phyloP scores from a whole-genome alignment of 2,888 invertebrate genomes.

The Macropis europaea region DNA sequence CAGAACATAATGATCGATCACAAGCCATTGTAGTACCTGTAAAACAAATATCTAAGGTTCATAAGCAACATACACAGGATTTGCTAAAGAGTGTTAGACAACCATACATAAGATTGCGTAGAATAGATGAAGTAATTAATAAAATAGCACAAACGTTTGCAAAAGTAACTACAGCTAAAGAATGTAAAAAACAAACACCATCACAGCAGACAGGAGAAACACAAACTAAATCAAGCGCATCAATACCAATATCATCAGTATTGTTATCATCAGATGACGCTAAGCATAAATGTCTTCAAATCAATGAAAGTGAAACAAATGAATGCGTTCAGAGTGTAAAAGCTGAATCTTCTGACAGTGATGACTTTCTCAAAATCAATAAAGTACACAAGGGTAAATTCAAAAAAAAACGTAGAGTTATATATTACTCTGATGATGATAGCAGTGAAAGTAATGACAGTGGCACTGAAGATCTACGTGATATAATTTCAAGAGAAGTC shows the following conservation, averaged over 20 bases:
- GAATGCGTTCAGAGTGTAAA: not conserved
- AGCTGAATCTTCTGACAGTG: not conserved
- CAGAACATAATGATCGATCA: not conserved
- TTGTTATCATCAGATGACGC: not conserved
- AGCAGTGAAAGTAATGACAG: too few species aligned
- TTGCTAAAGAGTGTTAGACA: not conserved
- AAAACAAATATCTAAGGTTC: not conserved
- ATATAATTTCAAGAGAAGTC: not conserved
- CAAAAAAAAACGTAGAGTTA: not conserved
- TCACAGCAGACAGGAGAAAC: not conserved
- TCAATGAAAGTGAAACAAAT: not conserved
- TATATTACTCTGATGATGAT: not conserved
- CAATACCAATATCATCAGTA: not conserved
- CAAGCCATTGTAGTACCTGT: too few species aligned
- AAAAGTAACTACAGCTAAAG: not conserved
- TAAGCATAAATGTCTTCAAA: not conserved
- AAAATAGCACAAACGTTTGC: constrained; percentile 22
- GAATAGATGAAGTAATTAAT: constrained; percentile 16
- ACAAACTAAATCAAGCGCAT: not conserved
- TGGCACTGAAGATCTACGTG: too few species aligned
- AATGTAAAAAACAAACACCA: not conserved
- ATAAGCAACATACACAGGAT: not conserved
- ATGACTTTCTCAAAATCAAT: not conserved
- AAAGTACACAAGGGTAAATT: not conserved
- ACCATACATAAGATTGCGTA: constrained; percentile 12